These are phyloP conservation scores for Poeciliopsis turneri DNA, from an alignment of 2,797 vertebrate species.

Conservation along the genomic window DNA sequence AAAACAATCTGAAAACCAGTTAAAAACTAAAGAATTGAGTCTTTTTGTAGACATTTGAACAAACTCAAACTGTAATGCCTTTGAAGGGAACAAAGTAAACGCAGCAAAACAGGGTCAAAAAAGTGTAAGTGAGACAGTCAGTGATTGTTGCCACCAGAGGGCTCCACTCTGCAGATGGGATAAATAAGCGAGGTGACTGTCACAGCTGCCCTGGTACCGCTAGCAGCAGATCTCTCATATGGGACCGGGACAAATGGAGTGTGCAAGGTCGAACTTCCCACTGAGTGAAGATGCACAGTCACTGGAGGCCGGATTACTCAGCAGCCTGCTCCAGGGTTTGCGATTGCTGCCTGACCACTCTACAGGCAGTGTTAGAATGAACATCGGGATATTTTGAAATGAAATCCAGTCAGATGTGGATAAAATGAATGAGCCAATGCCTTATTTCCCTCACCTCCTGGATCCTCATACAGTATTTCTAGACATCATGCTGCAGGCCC, in stretches of 20 bases:
- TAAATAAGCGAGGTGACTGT: conserved; percentile 47
- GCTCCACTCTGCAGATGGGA: conserved; percentile 31
- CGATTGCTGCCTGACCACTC: conserved; percentile 13
- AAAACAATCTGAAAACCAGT: not conserved
- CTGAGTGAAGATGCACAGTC: conserved; percentile 2
- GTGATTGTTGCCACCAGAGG: conserved; percentile 33
- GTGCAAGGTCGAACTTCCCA: conserved; percentile 64
- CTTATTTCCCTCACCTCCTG: not conserved
- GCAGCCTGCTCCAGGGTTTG: conserved; percentile 22
- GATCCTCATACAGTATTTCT: conserved; percentile 41
- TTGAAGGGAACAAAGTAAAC: not conserved
- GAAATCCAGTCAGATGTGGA: not conserved
- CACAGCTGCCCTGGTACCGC: conserved; percentile 35
- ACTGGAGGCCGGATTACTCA: conserved; percentile 32
- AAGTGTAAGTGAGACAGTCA: conserved; percentile 27
- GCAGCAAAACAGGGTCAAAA: conserved; percentile 31
- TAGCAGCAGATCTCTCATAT: conserved; percentile 41
- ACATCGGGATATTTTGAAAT: not conserved
- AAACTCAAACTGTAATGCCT: not conserved
- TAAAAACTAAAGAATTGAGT: not conserved
- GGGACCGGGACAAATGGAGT: conserved; percentile 30
- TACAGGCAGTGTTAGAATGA: conserved; percentile 12
- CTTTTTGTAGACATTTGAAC: not conserved
- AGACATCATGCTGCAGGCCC: conserved; percentile 23
- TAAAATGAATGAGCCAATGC: not conserved